A percentile compares a stretch with the other conserved stretches of the same genome.
These are phyloP conservation scores for Leptoteleia sp. DNA, from an alignment of 1,140 invertebrate species.

Conservation along the genomic window DNA sequence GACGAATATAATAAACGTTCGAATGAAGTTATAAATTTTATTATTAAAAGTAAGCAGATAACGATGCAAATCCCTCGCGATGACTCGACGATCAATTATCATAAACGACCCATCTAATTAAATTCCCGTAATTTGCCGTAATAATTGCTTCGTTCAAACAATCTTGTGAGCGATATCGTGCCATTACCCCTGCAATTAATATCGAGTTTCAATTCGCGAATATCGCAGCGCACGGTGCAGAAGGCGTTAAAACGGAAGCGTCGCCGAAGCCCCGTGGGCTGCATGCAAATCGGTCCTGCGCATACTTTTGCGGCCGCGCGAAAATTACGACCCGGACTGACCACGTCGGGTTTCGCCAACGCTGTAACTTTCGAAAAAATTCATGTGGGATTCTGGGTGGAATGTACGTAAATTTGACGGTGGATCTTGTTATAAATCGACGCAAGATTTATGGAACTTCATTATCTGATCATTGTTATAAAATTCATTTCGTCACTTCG, in stretches of 20 bases:
- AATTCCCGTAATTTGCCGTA: constrained; percentile 16
- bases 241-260: constrained; percentile 54
- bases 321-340: constrained; percentile 58
- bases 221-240: background rate
- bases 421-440: too few species aligned
- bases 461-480: too few species aligned
- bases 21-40: constrained; percentile 9
- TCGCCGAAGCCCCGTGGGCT: constrained; percentile 35
- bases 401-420: constrained; percentile 23
- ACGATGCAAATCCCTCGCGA: background rate
- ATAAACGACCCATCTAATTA: constrained; percentile 28
- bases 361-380: constrained; percentile 23
- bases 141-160: constrained; percentile 20
- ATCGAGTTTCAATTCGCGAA: constrained; percentile 35
- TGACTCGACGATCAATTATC: constrained; percentile 17
- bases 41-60: background rate
- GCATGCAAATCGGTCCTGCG: constrained; percentile 45
- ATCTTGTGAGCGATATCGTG: background rate
- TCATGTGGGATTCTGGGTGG: constrained; percentile 36
- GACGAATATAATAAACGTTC: background rate
- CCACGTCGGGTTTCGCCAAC: constrained; percentile 51
- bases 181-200: constrained; percentile 26
- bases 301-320: constrained; percentile 36
- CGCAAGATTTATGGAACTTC: too few species aligned
- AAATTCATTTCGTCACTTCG: too few species aligned